phyloP scores from a whole-genome alignment of 2,888 invertebrate genomes.

The Trichacis sp. region DNA sequence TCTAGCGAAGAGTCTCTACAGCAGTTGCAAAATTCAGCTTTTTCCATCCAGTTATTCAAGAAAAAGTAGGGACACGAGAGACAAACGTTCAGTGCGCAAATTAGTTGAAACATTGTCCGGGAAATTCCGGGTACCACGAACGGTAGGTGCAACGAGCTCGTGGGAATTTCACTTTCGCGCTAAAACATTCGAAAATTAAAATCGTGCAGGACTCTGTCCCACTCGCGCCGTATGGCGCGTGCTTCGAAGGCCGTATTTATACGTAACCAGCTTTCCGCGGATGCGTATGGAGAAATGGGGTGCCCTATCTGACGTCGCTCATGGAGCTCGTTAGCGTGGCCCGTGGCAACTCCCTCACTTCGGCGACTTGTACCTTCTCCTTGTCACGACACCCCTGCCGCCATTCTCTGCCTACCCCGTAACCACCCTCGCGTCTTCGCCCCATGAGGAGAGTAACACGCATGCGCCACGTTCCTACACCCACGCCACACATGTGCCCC shows the following conservation, averaged over 20 bases:
- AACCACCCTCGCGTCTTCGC: constrained; percentile 41
- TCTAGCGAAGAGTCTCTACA: too few relatives aligned
- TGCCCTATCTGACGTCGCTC: constrained; percentile 67
- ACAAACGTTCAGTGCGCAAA: too few relatives aligned
- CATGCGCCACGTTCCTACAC: constrained; percentile 38
- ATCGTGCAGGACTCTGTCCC: constrained; percentile 8
- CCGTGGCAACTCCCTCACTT: constrained; percentile 65
- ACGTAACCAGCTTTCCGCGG: constrained; percentile 57
- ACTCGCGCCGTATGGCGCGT: constrained; percentile 8
- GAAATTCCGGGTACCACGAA: background rate
- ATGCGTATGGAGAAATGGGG: constrained; percentile 50
- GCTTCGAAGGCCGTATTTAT: constrained; percentile 48
- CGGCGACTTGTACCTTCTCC: constrained; percentile 47
- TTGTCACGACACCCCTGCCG: constrained; percentile 36
- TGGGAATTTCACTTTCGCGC: constrained; percentile 11
- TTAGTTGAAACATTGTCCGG: too few relatives aligned
- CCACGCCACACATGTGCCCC: constrained; percentile 25
- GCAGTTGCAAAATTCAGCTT: too few relatives aligned
- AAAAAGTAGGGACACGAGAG: too few relatives aligned
- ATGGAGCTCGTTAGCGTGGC: constrained; percentile 69
- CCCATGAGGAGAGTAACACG: constrained; percentile 28
- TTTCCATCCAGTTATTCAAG: too few relatives aligned
- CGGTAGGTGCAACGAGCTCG: background rate
- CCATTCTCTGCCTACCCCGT: constrained; percentile 44
- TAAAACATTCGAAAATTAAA: constrained; percentile 13